These are phyloP conservation scores for Ifrita kowaldi DNA, from an alignment of 2,113 vertebrate species.

Conservation along the genomic window DNA sequence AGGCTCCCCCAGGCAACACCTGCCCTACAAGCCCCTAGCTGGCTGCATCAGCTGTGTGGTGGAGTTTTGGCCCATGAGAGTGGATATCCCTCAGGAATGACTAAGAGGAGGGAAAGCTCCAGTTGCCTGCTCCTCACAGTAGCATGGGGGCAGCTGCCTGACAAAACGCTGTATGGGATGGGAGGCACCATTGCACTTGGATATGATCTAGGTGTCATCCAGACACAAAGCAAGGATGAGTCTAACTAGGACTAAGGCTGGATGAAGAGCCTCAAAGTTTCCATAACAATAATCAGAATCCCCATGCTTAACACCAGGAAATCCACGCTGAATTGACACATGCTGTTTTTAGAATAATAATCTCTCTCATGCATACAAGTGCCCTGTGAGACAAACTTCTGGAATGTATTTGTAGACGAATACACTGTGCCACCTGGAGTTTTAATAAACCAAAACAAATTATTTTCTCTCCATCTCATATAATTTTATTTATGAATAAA, in stretches of 20 bases:
- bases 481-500: neutral
- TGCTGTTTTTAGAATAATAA: neutral
- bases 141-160: neutral
- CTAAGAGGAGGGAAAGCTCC: neutral
- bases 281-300: neutral
- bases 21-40: accelerated
- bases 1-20: accelerated
- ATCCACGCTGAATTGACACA: neutral
- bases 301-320: neutral
- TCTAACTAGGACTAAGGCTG: neutral
- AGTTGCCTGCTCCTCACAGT: neutral
- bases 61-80: neutral
- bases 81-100: neutral
- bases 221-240: neutral
- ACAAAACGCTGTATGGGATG: neutral
- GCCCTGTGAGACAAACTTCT: neutral
- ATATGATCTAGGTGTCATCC: neutral
- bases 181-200: neutral
- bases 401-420: neutral
- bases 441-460: constrained; percentile 45
- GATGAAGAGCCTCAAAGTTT: neutral
- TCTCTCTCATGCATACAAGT: neutral
- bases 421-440: constrained; percentile 18
- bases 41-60: neutral
- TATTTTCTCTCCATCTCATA: neutral